These are phyloP conservation scores for Pyrocephalus nanus DNA, from an alignment of 2,797 vertebrate genomes.

Conservation along the genomic window DNA sequence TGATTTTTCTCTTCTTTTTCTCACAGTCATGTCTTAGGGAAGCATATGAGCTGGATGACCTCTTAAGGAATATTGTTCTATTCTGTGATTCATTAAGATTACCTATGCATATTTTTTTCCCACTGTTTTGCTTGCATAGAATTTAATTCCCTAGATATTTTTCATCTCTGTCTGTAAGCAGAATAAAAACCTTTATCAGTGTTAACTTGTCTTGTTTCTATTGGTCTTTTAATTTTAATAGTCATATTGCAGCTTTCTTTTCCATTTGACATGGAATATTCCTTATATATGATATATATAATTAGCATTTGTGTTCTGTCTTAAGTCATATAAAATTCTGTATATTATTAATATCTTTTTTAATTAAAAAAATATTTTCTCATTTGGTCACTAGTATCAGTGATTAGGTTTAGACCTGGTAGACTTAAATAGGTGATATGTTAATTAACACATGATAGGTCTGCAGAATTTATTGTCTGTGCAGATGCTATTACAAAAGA, in stretches of 20 bases:
- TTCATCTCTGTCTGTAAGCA: neutral
- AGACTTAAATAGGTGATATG: neutral
- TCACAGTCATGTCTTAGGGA: neutral
- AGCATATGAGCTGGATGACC: neutral
- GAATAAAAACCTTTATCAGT: neutral
- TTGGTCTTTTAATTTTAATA: neutral
- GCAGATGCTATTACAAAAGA: neutral
- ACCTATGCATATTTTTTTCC: neutral
- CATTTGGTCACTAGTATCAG: neutral
- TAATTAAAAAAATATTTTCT: neutral
- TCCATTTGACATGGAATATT: neutral
- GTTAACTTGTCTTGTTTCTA: neutral
- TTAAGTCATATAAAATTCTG: neutral
- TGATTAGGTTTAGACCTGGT: neutral
- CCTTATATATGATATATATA: neutral
- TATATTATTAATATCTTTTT: neutral
- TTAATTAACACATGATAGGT: neutral
- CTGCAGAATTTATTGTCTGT: neutral
- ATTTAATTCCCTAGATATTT: neutral
- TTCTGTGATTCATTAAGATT: neutral
- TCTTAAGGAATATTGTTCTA: neutral
- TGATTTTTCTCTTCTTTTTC: neutral
- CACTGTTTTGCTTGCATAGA: neutral
- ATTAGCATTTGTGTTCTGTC: neutral
- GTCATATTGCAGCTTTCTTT: neutral